Percentiles rank a stretch among this genome's conserved stretches.
Conservation (phyloP, 2,113 vertebrate species). For the Tringa solitaria region DNA sequence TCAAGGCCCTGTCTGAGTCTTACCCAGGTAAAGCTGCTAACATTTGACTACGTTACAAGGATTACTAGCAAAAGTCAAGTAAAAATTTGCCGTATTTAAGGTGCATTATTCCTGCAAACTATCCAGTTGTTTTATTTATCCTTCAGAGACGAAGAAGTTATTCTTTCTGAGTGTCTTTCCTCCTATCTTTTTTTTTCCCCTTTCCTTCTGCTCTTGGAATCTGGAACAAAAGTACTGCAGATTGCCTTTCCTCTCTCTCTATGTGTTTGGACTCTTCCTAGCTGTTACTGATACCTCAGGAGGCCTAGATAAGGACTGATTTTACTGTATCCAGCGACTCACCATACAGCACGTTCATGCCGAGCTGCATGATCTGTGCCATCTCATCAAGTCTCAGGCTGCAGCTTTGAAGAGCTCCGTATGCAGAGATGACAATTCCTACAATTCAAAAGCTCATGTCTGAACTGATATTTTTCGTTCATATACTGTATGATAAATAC, state of each 20-base stretch:
- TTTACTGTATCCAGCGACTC: not conserved
- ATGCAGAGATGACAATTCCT: not conserved
- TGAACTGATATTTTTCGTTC: not conserved
- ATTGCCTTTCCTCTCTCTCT: not conserved
- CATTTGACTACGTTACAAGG: not conserved
- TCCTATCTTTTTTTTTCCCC: not conserved
- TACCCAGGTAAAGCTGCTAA: not conserved
- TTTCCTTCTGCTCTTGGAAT: not conserved
- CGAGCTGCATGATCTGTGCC: not conserved
- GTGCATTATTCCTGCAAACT: not conserved
- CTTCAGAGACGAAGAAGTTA: not conserved
- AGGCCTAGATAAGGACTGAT: not conserved
- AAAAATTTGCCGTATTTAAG: not conserved
- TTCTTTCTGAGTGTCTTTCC: not conserved
- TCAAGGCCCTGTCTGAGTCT: not conserved
- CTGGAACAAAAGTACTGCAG: not conserved
- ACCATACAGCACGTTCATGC: not conserved
- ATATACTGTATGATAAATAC: not conserved
- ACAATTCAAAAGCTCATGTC: not conserved
- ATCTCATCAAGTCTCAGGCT: not conserved
- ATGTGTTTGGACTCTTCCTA: not conserved
- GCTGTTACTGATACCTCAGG: not conserved
- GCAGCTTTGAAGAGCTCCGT: not conserved
- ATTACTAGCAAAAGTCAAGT: not conserved
- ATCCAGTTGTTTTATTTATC: not conserved